A percentile compares a stretch with the other conserved stretches of the same genome.
These are phyloP conservation scores for Peromyscus californicus DNA, from an alignment of 2,113 vertebrate genomes.

Conservation along the genomic window DNA sequence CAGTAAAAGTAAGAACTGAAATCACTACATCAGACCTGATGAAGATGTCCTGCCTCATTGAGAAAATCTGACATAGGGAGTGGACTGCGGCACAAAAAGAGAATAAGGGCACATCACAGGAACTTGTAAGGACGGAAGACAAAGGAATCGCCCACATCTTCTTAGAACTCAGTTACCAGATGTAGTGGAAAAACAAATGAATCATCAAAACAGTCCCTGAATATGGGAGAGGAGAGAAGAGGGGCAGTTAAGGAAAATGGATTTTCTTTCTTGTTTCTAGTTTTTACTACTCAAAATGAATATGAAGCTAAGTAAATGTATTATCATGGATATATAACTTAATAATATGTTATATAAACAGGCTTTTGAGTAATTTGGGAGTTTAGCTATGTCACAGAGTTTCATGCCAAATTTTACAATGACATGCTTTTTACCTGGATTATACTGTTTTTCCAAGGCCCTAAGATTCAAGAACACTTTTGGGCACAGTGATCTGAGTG, in stretches of 20 bases:
- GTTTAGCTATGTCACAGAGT: background rate
- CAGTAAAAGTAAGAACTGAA: background rate
- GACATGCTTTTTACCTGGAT: background rate
- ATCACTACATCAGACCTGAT: rapidly evolving
- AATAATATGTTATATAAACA: background rate
- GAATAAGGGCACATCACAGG: too few relatives aligned
- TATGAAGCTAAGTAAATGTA: background rate
- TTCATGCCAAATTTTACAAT: background rate
- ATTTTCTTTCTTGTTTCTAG: background rate
- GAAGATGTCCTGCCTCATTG: background rate
- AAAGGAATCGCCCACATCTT: background rate
- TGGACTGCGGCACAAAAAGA: too few relatives aligned
- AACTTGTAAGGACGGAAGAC: background rate
- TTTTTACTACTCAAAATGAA: background rate
- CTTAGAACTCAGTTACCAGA: background rate
- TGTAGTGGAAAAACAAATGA: background rate
- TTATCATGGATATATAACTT: background rate
- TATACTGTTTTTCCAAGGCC: background rate
- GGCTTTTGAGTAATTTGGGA: background rate
- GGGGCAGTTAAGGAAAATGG: background rate
- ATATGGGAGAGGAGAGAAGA: background rate
- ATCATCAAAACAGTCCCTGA: background rate
- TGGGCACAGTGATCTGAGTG: background rate
- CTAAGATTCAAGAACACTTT: background rate
- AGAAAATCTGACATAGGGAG: background rate